Evolutionary conservation across 2,888 invertebrate species (phyloP).

Genomic region (Cosmia pyralina): DNA sequence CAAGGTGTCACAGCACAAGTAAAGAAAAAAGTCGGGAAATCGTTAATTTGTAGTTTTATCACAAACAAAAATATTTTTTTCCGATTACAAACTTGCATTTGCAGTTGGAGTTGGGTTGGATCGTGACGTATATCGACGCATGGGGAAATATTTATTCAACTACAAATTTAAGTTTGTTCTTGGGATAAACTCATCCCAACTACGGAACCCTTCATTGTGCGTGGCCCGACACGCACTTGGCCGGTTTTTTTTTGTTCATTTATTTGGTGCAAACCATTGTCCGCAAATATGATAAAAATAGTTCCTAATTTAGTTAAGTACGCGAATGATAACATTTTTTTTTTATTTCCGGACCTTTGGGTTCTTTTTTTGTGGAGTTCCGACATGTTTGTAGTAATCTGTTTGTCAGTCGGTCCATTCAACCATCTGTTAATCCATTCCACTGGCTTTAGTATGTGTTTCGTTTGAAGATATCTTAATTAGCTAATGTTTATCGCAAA

Average conservation of each 20-base stretch:
- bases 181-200: too few species aligned
- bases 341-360: conserved; percentile 25
- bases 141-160: too few species aligned
- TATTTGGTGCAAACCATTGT: conserved; percentile 45
- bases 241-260: conserved; percentile 33
- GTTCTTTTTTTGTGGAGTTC: conserved; percentile 17
- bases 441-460: not conserved
- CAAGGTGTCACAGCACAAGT: too few species aligned
- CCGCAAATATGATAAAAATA: conserved; percentile 42
- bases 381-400: conserved; percentile 24
- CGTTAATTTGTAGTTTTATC: too few species aligned
- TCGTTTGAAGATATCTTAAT: conserved; percentile 7
- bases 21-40: too few species aligned
- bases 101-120: too few species aligned
- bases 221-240: too few species aligned
- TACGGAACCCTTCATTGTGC: too few species aligned
- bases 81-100: too few species aligned
- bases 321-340: conserved; percentile 11
- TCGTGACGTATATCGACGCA: too few species aligned
- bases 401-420: conserved; percentile 19
- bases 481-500: conserved; percentile 10
- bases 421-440: conserved; percentile 28
- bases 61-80: too few species aligned
- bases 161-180: too few species aligned
- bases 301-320: conserved; percentile 35